Evolutionary conservation across 2,113 vertebrate genomes (phyloP).

Genomic region (Perca flavescens): DNA sequence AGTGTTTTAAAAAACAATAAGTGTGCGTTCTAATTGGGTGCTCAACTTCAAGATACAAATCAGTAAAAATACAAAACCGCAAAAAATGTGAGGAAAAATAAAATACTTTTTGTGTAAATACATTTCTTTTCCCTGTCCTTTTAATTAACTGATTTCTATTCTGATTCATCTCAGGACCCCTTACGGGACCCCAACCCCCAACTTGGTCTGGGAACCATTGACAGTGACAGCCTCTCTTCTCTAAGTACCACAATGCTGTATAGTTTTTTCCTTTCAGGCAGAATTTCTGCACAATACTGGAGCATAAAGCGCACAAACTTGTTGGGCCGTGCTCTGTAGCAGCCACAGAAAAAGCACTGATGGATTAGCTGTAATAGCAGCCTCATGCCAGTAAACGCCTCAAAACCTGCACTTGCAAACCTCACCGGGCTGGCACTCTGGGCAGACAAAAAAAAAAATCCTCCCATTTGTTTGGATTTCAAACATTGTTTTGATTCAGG

Average conservation of each 20-base stretch:
- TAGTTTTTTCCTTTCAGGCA: neutral
- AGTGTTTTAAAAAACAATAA: neutral
- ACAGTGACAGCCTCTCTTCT: neutral
- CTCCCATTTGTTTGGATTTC: slow-evolving; percentile 45
- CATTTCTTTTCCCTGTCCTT: neutral
- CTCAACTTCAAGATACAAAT: neutral
- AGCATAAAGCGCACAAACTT: neutral
- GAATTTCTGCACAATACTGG: neutral
- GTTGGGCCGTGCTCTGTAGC: neutral
- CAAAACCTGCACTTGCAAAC: neutral
- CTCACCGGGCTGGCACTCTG: neutral
- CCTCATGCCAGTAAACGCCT: neutral
- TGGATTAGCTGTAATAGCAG: neutral
- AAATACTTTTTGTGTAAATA: neutral
- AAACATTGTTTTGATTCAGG: slow-evolving; percentile 64
- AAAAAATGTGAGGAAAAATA: neutral
- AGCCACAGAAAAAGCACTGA: neutral
- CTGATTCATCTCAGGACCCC: neutral
- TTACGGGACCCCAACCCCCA: neutral
- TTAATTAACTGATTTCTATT: neutral
- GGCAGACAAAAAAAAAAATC: neutral
- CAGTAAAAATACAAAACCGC: neutral
- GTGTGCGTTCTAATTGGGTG: neutral
- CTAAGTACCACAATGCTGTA: neutral
- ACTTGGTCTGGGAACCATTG: neutral